Conservation (phyloP, 1,140 invertebrate species). For the Drosophila elegans region DNA sequence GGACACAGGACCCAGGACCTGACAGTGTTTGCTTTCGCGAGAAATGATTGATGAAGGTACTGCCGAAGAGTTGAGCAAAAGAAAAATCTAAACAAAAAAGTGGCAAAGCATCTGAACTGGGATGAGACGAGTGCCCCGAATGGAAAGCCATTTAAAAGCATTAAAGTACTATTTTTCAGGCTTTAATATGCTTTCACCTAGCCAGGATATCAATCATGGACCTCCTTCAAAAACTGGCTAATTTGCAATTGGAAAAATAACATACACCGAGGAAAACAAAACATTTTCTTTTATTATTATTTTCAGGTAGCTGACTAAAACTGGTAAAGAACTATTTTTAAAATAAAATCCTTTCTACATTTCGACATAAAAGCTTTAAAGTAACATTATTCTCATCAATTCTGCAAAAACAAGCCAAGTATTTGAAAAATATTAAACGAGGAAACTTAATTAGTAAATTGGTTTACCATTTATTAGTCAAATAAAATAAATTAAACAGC, state of each 20-base stretch:
- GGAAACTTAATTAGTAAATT: too few relatives aligned
- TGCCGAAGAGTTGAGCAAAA: conserved; percentile 61
- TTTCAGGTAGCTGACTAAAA: too few relatives aligned
- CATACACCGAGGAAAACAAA: background rate
- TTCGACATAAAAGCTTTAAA: too few relatives aligned
- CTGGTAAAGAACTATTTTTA: too few relatives aligned
- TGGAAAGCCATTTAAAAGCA: conserved; percentile 69
- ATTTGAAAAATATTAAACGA: too few relatives aligned
- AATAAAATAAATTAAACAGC: too few relatives aligned
- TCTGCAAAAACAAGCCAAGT: too few relatives aligned
- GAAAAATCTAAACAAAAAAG: conserved; percentile 27
- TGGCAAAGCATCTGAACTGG: conserved; percentile 5
- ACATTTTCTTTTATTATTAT: too few relatives aligned
- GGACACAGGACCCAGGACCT: conserved; percentile 44
- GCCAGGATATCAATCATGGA: conserved; percentile 28
- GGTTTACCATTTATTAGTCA: too few relatives aligned
- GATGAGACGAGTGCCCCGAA: too few relatives aligned
- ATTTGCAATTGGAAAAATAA: conserved; percentile 2
- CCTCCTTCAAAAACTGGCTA: background rate
- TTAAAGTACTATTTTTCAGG: conserved; percentile 45
- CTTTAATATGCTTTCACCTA: conserved; percentile 42
- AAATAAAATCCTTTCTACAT: too few relatives aligned
- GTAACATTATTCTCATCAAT: too few relatives aligned
- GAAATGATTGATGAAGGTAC: conserved; percentile 80
- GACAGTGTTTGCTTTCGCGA: conserved; percentile 63